Conservation (phyloP, 2,113 vertebrate species). For the Heterocephalus glaber region DNA sequence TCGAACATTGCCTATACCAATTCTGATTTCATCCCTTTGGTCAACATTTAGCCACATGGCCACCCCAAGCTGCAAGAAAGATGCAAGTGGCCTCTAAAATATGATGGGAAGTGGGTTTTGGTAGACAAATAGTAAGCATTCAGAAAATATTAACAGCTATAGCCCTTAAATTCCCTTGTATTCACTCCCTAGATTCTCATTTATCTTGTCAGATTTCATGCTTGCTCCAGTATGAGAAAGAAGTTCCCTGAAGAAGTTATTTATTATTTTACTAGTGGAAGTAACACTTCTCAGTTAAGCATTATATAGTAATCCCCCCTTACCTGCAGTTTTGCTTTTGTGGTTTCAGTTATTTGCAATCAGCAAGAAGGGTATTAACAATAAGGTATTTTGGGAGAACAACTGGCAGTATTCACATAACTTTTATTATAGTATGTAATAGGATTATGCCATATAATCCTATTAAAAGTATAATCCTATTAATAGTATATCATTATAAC, state of each 20-base stretch:
- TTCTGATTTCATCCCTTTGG: neutral
- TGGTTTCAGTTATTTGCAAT: neutral
- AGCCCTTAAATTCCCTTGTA: neutral
- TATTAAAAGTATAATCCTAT: no score
- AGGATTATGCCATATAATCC: no score
- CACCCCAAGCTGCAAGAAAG: neutral
- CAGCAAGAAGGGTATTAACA: neutral
- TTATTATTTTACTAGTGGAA: neutral
- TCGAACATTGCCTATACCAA: neutral
- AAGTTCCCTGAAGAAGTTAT: neutral
- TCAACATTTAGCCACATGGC: neutral
- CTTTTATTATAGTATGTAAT: neutral
- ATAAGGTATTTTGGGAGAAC: neutral
- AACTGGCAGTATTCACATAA: neutral
- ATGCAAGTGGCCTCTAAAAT: neutral
- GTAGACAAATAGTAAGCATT: neutral
- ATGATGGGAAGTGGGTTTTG: neutral
- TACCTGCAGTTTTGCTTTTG: neutral
- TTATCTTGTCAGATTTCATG: neutral
- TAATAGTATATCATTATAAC: no score
- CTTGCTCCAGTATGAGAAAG: neutral
- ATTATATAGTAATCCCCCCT: neutral
- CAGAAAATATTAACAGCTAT: no score
- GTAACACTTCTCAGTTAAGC: neutral
- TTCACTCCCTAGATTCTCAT: neutral